phyloP scores from a whole-genome alignment of 2,888 invertebrate genomes.

The Cepaea hortensis region DNA sequence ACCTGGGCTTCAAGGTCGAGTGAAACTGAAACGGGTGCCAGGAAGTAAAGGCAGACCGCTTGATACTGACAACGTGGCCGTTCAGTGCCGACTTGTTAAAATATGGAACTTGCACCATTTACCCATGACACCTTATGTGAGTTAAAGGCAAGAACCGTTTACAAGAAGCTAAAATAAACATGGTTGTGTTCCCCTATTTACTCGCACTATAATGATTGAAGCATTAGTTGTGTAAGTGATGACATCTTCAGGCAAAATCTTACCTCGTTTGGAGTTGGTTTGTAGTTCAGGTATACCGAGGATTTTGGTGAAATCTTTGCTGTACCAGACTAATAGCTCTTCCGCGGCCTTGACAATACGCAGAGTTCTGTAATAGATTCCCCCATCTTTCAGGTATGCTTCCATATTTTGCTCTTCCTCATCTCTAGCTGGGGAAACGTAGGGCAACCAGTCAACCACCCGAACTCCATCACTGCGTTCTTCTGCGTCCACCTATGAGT shows the following conservation, averaged over 20 bases:
- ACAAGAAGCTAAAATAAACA: no score
- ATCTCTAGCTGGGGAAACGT: slow-evolving; percentile 74
- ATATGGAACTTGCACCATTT: no score
- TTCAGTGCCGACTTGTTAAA: no score
- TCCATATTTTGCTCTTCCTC: slow-evolving; percentile 75
- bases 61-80: no score
- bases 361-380: slow-evolving; percentile 73
- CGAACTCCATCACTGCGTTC: slow-evolving; percentile 57
- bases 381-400: slow-evolving; percentile 71
- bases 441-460: slow-evolving; percentile 73
- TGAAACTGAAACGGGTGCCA: no score
- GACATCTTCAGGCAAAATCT: not conserved
- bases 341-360: slow-evolving; percentile 70
- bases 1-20: no score
- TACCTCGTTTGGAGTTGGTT: slow-evolving; percentile 47
- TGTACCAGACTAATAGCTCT: slow-evolving; percentile 76
- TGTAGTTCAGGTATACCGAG: slow-evolving; percentile 67
- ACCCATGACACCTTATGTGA: no score
- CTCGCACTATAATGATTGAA: not conserved
- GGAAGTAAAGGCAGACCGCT: no score
- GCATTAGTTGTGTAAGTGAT: not conserved
- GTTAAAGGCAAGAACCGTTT: no score
- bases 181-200: no score
- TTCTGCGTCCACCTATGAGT: slow-evolving; percentile 56
- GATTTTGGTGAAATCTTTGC: slow-evolving; percentile 70